Conservation (phyloP, 2,888 invertebrate genomes). For the Amblyjoppa fuscipennis region DNA sequence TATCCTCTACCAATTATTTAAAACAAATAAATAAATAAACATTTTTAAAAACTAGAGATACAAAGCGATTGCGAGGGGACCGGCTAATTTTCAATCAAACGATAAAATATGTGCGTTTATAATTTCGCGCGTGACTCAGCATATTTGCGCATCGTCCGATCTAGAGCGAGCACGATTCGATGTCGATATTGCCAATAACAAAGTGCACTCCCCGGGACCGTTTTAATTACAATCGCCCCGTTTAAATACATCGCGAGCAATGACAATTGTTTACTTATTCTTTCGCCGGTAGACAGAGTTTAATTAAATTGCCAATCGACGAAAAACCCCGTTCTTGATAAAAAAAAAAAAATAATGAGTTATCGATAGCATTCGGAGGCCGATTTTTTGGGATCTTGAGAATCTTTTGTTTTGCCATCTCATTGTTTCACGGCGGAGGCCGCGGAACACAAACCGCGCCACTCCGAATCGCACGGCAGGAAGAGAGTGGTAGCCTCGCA, state of each 20-base stretch:
- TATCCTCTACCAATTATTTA: background rate
- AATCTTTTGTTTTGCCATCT: constrained; percentile 2
- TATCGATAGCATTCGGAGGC: background rate
- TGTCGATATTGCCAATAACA: constrained; percentile 31
- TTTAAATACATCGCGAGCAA: background rate
- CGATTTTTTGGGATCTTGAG: background rate
- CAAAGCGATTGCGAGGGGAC: background rate
- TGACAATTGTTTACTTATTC: background rate
- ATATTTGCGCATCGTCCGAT: constrained; percentile 55
- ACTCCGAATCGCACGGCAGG: constrained; percentile 16
- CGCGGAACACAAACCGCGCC: constrained; percentile 23
- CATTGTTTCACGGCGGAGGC: background rate
- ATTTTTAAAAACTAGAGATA: background rate
- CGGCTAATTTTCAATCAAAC: constrained; percentile 43
- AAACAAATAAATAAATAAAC: background rate
- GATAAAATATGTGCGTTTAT: constrained; percentile 52
- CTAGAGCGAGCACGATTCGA: constrained; percentile 22
- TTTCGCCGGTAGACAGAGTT: background rate
- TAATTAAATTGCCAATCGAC: background rate
- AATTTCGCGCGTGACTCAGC: constrained; percentile 47
- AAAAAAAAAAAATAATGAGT: background rate
- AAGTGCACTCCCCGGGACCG: background rate
- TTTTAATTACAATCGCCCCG: background rate
- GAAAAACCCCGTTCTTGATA: background rate
- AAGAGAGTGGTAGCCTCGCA: constrained; percentile 50